Percentiles rank a stretch among this genome's conserved stretches.
Evolutionary conservation across 2,888 invertebrate species (phyloP).

Genomic region (Ormyrus labotus): DNA sequence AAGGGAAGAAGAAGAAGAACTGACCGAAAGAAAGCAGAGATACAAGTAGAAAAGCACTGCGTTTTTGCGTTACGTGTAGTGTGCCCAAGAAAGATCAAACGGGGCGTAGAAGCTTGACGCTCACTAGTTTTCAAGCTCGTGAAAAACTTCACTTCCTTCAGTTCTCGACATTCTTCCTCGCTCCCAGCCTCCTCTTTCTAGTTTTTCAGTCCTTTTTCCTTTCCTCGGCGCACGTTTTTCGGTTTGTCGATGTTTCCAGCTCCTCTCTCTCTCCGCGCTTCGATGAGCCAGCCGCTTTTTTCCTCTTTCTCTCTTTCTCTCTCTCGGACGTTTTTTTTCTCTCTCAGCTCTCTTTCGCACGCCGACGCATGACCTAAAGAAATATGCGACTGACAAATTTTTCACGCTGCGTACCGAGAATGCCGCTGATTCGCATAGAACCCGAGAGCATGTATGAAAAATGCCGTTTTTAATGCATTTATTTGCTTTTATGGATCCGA

Average conservation of each 20-base stretch:
- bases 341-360: slow-evolving; percentile 4
- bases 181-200: neutral
- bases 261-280: neutral
- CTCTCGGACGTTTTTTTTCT: too few species aligned
- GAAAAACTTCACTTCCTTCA: slow-evolving; percentile 22
- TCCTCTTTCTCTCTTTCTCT: neutral
- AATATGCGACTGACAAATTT: slow-evolving; percentile 6
- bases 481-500: too few species aligned
- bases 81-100: slow-evolving; percentile 39
- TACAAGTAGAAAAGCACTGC: slow-evolving; percentile 32
- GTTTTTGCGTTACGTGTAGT: neutral
- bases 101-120: slow-evolving; percentile 28
- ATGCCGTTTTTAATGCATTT: too few species aligned
- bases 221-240: neutral
- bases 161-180: slow-evolving; percentile 11
- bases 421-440: neutral
- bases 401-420: neutral
- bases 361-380: slow-evolving; percentile 12
- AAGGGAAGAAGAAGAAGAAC: slow-evolving; percentile 4
- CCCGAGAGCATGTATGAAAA: too few species aligned
- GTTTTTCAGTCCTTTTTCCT: neutral
- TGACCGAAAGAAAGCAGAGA: neutral
- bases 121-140: slow-evolving; percentile 17
- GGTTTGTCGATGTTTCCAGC: slow-evolving; percentile 30
- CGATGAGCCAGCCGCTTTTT: neutral